A percentile compares a stretch with the other conserved stretches of the same genome.
phyloP scores from a whole-genome alignment of 2,113 vertebrate species.

The Rhegmatorhina hoffmannsi region DNA sequence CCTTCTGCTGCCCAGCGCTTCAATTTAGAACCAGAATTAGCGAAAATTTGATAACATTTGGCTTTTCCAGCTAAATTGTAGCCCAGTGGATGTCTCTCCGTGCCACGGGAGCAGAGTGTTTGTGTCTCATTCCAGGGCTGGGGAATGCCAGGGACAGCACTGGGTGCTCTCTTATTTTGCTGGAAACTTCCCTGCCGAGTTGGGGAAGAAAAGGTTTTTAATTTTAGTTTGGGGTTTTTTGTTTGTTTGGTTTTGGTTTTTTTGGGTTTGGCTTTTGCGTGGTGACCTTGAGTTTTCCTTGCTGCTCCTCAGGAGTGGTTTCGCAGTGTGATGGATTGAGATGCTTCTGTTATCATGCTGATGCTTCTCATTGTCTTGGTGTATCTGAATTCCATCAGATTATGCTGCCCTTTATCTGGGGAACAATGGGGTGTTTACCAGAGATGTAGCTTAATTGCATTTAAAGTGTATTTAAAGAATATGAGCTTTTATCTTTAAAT shows the following conservation, averaged over 20 bases:
- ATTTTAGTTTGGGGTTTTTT: neutral
- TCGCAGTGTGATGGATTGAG: neutral
- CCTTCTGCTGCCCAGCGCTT: neutral
- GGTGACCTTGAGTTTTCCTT: conserved; percentile 60
- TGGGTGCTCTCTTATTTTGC: neutral
- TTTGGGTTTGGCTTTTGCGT: neutral
- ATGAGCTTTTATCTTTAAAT: conserved; percentile 11
- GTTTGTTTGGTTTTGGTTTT: neutral
- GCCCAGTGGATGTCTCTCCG: neutral
- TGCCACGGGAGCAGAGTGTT: rapidly evolving
- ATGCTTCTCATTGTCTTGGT: conserved; percentile 55
- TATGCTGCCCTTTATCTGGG: conserved; percentile 25
- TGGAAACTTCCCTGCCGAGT: neutral
- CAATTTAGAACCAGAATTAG: neutral
- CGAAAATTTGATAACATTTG: neutral
- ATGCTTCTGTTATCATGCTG: conserved; percentile 47
- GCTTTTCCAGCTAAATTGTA: neutral
- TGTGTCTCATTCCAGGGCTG: neutral
- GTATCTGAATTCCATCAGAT: conserved; percentile 54
- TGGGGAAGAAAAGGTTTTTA: neutral
- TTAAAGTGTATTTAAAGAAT: conserved; percentile 25
- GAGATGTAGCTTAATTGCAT: conserved; percentile 29
- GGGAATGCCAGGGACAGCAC: neutral
- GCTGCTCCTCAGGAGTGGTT: neutral
- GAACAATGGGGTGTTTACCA: conserved; percentile 28